Conservation (phyloP, 2,113 vertebrate species). For the Sander vitreus region DNA sequence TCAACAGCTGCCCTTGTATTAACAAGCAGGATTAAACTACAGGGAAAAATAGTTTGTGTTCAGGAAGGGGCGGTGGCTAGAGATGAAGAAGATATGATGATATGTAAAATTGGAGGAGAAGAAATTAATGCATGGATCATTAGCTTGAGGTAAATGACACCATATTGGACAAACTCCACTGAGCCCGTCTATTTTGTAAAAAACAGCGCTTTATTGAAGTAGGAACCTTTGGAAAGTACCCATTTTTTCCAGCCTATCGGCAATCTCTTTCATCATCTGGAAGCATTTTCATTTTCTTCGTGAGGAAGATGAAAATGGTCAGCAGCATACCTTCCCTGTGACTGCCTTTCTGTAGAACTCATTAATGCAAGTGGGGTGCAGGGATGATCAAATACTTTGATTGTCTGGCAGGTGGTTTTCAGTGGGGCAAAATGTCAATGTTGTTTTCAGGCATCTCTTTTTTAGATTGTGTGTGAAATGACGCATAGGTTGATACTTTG, state of each 20-base stretch:
- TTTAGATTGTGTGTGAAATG: neutral
- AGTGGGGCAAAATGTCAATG: neutral
- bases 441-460: neutral
- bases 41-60: neutral
- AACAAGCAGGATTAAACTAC: conserved; percentile 25
- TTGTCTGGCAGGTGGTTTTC: neutral
- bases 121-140: conserved; percentile 3
- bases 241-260: neutral
- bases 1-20: conserved; percentile 34
- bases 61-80: neutral
- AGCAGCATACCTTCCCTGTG: neutral
- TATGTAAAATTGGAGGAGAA: neutral
- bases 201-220: neutral
- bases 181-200: too few relatives aligned
- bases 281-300: neutral
- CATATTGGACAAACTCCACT: neutral
- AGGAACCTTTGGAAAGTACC: neutral
- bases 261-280: neutral
- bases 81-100: neutral
- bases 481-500: too few relatives aligned
- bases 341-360: neutral
- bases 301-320: neutral
- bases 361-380: neutral
- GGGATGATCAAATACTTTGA: neutral
- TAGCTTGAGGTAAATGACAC: neutral